Conservation (phyloP, 2,113 vertebrate species). For the Phoenicopterus ruber region DNA sequence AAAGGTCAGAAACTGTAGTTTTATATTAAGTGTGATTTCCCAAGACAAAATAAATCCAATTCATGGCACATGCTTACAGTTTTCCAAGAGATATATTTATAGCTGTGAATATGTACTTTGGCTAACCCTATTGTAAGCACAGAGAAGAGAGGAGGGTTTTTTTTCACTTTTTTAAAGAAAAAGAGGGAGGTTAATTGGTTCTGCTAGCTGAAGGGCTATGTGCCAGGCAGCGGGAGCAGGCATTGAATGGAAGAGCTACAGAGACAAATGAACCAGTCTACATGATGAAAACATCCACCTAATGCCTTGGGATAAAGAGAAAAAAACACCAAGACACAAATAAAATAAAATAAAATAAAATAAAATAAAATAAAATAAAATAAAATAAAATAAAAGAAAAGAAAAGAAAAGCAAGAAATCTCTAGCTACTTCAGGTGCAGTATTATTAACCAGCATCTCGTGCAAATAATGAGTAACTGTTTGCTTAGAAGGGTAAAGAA, state of each 20-base stretch:
- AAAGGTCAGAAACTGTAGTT: slow-evolving; percentile 46
- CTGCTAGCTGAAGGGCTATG: slow-evolving; percentile 36
- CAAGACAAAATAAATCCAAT: slow-evolving; percentile 11
- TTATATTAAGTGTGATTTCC: slow-evolving; percentile 41
- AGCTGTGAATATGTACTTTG: slow-evolving; percentile 56
- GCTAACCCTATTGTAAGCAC: slow-evolving; percentile 33
- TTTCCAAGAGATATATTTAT: slow-evolving; percentile 53
- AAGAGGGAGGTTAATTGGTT: slow-evolving; percentile 66
- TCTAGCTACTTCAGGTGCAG: not conserved
- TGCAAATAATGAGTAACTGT: not conserved
- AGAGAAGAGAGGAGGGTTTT: not conserved
- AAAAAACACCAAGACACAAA: not conserved
- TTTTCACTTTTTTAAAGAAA: slow-evolving; percentile 44
- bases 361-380: not conserved
- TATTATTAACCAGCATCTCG: not conserved
- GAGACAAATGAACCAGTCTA: slow-evolving; percentile 48
- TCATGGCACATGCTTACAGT: not conserved
- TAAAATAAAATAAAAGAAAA: not conserved
- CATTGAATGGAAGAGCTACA: slow-evolving; percentile 35
- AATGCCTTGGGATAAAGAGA: not conserved
- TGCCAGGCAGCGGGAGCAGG: not conserved
- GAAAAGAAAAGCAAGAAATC: not conserved
- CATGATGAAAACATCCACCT: slow-evolving; percentile 16
- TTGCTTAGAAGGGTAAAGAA: not conserved
- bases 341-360: not conserved